Conservation (phyloP, 1,140 invertebrate species). For the Drosophila littoralis region DNA sequence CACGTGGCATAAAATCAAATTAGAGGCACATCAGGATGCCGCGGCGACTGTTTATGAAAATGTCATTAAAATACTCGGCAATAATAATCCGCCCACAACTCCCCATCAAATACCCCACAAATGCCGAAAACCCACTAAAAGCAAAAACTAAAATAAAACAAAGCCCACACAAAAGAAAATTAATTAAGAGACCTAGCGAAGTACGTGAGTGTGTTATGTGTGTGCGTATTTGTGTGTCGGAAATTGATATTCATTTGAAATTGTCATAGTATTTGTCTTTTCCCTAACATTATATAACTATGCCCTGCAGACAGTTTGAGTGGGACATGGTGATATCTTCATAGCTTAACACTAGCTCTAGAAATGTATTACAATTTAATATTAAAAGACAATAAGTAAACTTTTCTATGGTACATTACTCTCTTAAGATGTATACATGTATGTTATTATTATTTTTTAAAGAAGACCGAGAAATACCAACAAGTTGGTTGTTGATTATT, state of each 20-base stretch:
- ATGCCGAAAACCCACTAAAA: conserved; percentile 39
- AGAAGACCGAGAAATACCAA: no score
- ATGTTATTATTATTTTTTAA: background rate
- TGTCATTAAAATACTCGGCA: conserved; percentile 68
- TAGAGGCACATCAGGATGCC: conserved; percentile 56
- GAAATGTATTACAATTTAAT: background rate
- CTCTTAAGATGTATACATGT: background rate
- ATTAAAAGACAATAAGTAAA: background rate
- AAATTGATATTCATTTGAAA: conserved; percentile 59
- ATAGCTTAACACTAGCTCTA: background rate
- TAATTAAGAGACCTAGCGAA: conserved; percentile 63
- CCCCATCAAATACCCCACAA: background rate
- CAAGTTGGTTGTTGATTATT: no score
- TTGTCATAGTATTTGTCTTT: conserved; percentile 23
- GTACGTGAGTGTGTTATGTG: conserved; percentile 1
- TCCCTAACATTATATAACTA: background rate
- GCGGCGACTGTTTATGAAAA: conserved; percentile 73
- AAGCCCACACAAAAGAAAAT: conserved; percentile 58
- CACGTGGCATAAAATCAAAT: conserved; percentile 74
- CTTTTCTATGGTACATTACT: background rate
- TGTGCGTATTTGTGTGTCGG: conserved; percentile 4
- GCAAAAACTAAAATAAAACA: conserved; percentile 46
- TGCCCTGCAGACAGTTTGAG: background rate
- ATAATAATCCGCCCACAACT: conserved; percentile 8
- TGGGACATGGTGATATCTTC: background rate